phyloP scores from a whole-genome alignment of 1,140 invertebrate genomes.

The Pomacea maculata region DNA sequence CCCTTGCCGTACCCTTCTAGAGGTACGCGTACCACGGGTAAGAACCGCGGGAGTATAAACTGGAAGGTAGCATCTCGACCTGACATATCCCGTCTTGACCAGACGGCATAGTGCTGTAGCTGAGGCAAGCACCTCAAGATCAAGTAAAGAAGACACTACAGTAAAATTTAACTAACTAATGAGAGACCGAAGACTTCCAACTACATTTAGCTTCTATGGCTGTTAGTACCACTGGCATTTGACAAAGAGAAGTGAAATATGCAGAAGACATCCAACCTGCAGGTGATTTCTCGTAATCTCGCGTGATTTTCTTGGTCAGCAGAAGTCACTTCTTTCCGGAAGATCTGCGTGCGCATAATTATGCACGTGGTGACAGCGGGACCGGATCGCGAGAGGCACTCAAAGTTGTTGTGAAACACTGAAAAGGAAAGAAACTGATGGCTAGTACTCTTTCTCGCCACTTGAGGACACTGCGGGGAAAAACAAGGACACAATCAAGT shows the following conservation, averaged over 20 bases:
- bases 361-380: conserved; percentile 24
- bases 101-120: too few relatives aligned
- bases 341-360: conserved; percentile 27
- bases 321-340: conserved; percentile 24
- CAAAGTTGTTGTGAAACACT: conserved; percentile 30
- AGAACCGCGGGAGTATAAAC: too few relatives aligned
- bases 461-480: too few relatives aligned
- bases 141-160: neutral
- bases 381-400: conserved; percentile 25
- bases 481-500: too few relatives aligned
- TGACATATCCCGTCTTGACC: neutral
- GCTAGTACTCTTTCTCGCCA: too few relatives aligned
- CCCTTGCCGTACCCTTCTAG: too few relatives aligned
- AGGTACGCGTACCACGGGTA: too few relatives aligned
- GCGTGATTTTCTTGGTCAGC: conserved; percentile 14
- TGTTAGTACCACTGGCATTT: neutral
- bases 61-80: too few relatives aligned
- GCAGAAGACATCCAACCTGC: conserved; percentile 20
- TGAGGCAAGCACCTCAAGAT: neutral
- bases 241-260: neutral
- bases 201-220: neutral
- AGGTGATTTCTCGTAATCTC: conserved; percentile 28
- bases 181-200: too few relatives aligned
- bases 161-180: neutral
- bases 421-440: neutral